phyloP scores from a whole-genome alignment of 2,797 vertebrate species.

The Danio jaintianensis region DNA sequence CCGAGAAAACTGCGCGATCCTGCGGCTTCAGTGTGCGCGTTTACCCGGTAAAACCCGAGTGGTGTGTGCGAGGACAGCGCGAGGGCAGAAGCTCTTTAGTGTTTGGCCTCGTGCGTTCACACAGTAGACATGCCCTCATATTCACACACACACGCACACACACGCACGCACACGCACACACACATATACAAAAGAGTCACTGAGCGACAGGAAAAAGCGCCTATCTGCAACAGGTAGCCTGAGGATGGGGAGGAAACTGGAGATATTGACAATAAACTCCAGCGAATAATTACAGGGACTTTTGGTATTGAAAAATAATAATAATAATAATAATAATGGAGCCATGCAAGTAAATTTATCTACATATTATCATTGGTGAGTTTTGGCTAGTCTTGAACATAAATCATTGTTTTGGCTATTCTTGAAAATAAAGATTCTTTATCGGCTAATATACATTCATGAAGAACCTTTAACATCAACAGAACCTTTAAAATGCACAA shows the following conservation, averaged over 20 bases:
- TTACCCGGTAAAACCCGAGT: background rate
- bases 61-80: slow-evolving; percentile 9
- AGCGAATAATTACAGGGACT: no score
- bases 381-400: no score
- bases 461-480: no score
- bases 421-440: no score
- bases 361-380: no score
- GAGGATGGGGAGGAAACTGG: slow-evolving; percentile 48
- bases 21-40: background rate
- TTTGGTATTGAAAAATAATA: no score
- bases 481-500: no score
- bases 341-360: no score
- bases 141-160: slow-evolving; percentile 26
- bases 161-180: slow-evolving; percentile 18
- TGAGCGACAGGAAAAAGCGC: slow-evolving; percentile 49
- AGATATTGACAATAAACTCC: slow-evolving; percentile 2
- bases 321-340: no score
- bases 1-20: slow-evolving; percentile 11
- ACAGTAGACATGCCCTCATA: slow-evolving; percentile 49
- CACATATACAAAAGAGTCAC: slow-evolving; percentile 17
- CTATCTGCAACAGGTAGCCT: slow-evolving; percentile 52
- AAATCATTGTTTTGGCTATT: no score
- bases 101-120: slow-evolving; percentile 47
- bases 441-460: no score
- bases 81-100: slow-evolving; percentile 36